A percentile compares a stretch with the other conserved stretches of the same genome.
These are phyloP conservation scores for Chaetops frenatus DNA, from an alignment of 2,113 vertebrate species.

Conservation along the genomic window DNA sequence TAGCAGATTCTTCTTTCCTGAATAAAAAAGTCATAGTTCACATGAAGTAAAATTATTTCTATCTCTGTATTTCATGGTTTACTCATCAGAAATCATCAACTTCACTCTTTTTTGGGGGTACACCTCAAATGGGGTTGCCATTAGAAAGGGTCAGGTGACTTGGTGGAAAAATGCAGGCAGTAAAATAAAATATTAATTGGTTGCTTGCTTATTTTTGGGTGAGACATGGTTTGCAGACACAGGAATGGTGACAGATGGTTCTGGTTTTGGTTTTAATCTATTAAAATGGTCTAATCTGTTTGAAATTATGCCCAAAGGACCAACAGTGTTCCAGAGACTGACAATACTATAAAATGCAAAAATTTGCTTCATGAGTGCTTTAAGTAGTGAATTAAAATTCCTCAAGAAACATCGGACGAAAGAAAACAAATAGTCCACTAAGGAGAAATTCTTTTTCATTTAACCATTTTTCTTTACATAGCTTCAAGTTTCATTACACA, in stretches of 20 bases:
- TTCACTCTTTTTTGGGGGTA: not conserved
- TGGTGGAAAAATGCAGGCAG: not conserved
- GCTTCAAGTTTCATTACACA: not conserved
- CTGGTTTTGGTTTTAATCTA: not conserved
- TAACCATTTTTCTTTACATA: not conserved
- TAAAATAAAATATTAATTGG: not conserved
- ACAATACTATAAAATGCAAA: not conserved
- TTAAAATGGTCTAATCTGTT: not conserved
- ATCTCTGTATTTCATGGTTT: not conserved
- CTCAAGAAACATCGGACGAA: not conserved
- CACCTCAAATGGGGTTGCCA: not conserved
- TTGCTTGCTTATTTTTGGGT: not conserved
- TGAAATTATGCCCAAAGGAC: not conserved
- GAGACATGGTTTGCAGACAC: not conserved
- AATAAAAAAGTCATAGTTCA: not conserved
- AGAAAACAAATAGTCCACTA: not conserved
- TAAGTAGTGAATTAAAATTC: not conserved
- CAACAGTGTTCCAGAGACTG: not conserved
- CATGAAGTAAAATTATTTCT: not conserved
- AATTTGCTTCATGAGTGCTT: not conserved
- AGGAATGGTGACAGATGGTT: not conserved
- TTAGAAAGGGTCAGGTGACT: not conserved
- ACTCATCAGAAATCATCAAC: not conserved
- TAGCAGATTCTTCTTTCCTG: not conserved
- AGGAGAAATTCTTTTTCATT: not conserved